phyloP scores from a whole-genome alignment of 2,888 invertebrate genomes.

The Pteria penguin region DNA sequence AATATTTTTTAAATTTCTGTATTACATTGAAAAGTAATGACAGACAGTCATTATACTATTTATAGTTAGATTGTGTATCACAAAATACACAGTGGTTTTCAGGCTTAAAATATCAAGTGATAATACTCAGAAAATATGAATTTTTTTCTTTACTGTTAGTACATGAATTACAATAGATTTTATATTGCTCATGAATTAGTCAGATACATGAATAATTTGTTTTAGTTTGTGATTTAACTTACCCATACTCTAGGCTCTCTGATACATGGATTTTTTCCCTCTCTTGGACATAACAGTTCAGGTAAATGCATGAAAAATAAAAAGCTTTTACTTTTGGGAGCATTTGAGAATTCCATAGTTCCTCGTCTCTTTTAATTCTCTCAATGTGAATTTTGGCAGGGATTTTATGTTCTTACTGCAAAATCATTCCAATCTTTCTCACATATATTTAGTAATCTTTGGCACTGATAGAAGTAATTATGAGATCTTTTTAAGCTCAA shows the following conservation, averaged over 20 bases:
- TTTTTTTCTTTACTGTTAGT: too few relatives aligned
- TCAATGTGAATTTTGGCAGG: constrained; percentile 38
- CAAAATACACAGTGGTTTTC: too few relatives aligned
- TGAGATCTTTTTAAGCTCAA: constrained; percentile 31
- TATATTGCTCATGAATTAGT: too few relatives aligned
- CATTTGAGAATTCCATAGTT: constrained; percentile 29
- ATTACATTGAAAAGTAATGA: too few relatives aligned
- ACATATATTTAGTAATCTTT: constrained; percentile 32
- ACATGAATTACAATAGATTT: too few relatives aligned
- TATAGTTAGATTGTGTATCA: too few relatives aligned
- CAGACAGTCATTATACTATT: too few relatives aligned
- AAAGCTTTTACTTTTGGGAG: constrained; percentile 32
- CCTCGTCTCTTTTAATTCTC: constrained; percentile 24
- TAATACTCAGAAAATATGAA: too few relatives aligned
- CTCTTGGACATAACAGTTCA: constrained; percentile 19
- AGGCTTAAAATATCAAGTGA: too few relatives aligned
- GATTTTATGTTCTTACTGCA: constrained; percentile 32
- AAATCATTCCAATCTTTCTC: constrained; percentile 40
- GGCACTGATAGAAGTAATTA: constrained; percentile 41
- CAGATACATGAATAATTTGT: too few relatives aligned
- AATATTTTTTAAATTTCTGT: too few relatives aligned
- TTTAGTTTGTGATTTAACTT: too few relatives aligned
- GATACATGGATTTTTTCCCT: constrained; percentile 8
- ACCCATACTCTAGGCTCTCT: constrained; percentile 32
- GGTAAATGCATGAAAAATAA: constrained; percentile 16